phyloP scores from a whole-genome alignment of 2,888 invertebrate species.

The Bimastos eiseni region DNA sequence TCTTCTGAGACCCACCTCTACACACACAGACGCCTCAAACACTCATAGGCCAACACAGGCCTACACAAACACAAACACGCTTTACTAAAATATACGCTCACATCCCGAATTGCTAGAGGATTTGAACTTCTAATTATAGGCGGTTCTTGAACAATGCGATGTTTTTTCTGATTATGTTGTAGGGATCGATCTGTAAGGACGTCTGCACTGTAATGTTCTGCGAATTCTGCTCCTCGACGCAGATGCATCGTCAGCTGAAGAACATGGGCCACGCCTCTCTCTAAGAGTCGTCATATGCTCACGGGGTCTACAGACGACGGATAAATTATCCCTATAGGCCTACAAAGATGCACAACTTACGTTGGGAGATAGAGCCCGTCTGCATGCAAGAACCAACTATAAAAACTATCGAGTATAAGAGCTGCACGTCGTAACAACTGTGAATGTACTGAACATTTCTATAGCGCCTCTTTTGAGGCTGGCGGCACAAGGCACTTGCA shows the following conservation, averaged over 20 bases:
- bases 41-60: no score
- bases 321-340: no score
- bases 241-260: constrained; percentile 28
- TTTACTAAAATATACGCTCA: no score
- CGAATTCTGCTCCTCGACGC: constrained; percentile 20
- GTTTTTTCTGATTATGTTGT: background rate
- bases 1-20: no score
- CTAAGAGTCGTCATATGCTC: background rate
- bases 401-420: background rate
- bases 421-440: background rate
- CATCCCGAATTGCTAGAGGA: no score
- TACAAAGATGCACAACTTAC: background rate
- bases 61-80: no score
- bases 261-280: constrained; percentile 7
- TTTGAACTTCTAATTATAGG: no score
- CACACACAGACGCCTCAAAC: no score
- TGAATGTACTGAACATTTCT: background rate
- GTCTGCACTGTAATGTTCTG: constrained; percentile 7
- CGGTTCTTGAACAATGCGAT: background rate
- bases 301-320: background rate
- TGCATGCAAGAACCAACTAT: background rate
- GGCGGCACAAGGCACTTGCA: background rate
- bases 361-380: background rate
- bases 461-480: background rate
- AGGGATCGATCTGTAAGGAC: constrained; percentile 29